Conservation (phyloP, 2,888 invertebrate genomes). For the Zonitis immaculata region DNA sequence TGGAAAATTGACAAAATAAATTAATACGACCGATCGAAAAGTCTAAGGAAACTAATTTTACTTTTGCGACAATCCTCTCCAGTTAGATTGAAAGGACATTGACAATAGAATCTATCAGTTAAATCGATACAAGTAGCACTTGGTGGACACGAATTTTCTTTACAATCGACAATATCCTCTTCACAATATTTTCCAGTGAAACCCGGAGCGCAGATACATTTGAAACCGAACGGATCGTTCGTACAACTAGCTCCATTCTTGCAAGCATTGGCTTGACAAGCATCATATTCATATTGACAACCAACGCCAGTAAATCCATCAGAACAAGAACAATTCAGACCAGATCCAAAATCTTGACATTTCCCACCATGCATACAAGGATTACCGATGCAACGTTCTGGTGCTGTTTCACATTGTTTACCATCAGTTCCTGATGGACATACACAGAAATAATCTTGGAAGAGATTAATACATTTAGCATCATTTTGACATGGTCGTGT, state of each 20-base stretch:
- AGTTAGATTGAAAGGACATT: slow-evolving; percentile 94
- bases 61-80: slow-evolving; percentile 96
- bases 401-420: slow-evolving; percentile 94
- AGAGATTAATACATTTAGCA: slow-evolving; percentile 84
- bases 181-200: slow-evolving; percentile 76
- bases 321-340: slow-evolving; percentile 90
- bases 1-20: slow-evolving; percentile 49
- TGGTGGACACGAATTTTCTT: slow-evolving; percentile 90
- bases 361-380: slow-evolving; percentile 95
- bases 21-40: background rate
- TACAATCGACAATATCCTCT: slow-evolving; percentile 86
- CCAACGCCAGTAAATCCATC: slow-evolving; percentile 69
- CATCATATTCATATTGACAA: slow-evolving; percentile 91
- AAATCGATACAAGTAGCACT: slow-evolving; percentile 90
- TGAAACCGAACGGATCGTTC: slow-evolving; percentile 79
- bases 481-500: slow-evolving; percentile 89
- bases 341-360: slow-evolving; percentile 94
- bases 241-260: slow-evolving; percentile 90
- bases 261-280: slow-evolving; percentile 85
- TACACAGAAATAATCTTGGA: slow-evolving; percentile 86
- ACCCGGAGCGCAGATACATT: slow-evolving; percentile 81
- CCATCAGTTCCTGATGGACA: slow-evolving; percentile 95
- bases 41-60: no score
- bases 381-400: slow-evolving; percentile 88
- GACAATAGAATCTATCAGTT: slow-evolving; percentile 87